A percentile compares a stretch with the other conserved stretches of the same genome.
These are phyloP conservation scores for Phylloscopus collybita DNA, from an alignment of 2,797 vertebrate genomes.

Conservation along the genomic window DNA sequence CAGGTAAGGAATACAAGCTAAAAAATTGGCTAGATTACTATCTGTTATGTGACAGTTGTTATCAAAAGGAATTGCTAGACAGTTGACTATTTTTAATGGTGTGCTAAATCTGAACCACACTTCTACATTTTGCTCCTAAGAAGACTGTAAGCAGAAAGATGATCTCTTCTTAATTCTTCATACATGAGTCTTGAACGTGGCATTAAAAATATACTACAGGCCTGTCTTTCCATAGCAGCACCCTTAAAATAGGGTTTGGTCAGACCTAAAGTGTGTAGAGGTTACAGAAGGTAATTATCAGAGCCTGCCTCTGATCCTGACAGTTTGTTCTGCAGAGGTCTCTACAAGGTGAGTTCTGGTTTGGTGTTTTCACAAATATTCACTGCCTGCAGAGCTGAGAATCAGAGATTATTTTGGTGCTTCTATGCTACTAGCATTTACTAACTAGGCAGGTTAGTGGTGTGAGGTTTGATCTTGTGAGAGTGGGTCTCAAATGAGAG, in stretches of 20 bases:
- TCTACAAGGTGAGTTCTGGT: not conserved
- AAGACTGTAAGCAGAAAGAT: not conserved
- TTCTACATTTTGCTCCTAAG: not conserved
- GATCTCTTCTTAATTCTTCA: not conserved
- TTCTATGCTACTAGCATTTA: not conserved
- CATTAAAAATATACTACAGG: not conserved
- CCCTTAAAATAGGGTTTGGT: fast-evolving
- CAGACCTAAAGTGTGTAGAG: not conserved
- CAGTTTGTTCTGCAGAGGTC: not conserved
- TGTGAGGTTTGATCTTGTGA: not conserved
- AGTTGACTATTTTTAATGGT: not conserved
- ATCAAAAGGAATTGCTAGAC: not conserved
- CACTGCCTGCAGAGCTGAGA: not conserved
- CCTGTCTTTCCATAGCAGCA: not conserved
- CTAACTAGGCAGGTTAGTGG: not conserved
- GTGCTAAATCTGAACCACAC: not conserved
- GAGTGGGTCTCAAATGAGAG: not conserved
- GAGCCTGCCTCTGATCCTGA: not conserved
- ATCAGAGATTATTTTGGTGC: not conserved
- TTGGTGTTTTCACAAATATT: not conserved
- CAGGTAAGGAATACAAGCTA: not conserved
- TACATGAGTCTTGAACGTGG: not conserved
- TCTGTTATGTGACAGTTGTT: not conserved
- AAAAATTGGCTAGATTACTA: not conserved
- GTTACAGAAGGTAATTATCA: not conserved